Conservation (phyloP, 2,797 vertebrate genomes). For the Catostomus latipinnis region DNA sequence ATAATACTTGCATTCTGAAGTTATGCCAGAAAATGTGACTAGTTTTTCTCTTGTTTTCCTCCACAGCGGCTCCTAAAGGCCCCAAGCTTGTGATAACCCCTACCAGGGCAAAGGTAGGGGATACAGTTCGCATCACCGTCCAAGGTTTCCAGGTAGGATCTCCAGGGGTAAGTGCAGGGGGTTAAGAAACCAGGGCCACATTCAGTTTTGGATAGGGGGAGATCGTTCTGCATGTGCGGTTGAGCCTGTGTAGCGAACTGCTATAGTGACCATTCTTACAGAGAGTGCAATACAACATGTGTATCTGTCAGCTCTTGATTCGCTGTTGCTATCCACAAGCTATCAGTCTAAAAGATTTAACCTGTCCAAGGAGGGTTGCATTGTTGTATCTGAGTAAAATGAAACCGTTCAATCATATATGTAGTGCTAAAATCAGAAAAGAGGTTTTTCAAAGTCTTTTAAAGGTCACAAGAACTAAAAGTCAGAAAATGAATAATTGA, state of each 20-base stretch:
- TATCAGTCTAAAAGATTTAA: conserved; percentile 33
- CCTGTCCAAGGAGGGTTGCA: conserved; percentile 5
- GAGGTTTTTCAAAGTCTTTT: conserved; percentile 39
- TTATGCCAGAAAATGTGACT: not conserved
- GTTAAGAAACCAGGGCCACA: conserved; percentile 49
- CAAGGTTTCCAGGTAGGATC: conserved; percentile 94
- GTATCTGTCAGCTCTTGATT: conserved; percentile 44
- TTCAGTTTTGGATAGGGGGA: conserved; percentile 55
- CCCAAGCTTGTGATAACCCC: conserved; percentile 92
- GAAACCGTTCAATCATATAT: conserved; percentile 43
- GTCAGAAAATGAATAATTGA: not conserved
- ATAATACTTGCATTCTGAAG: conserved; percentile 26
- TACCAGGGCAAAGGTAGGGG: conserved; percentile 89
- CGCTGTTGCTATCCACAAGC: conserved; percentile 4
- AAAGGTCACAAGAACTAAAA: conserved; percentile 39
- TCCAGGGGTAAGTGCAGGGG: conserved; percentile 73
- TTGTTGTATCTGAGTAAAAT: conserved; percentile 32
- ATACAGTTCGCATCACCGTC: conserved; percentile 93
- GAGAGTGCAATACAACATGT: conserved; percentile 45
- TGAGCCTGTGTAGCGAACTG: conserved; percentile 48
- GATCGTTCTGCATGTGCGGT: conserved; percentile 31
- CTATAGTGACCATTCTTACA: conserved; percentile 59
- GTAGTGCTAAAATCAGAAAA: conserved; percentile 24
- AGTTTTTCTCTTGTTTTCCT: conserved; percentile 37
- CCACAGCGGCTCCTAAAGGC: conserved; percentile 91